Evolutionary conservation across 2,888 invertebrate species (phyloP), one percentile per base, ranked within the genome.

Genomic region (Phengaris alcon): DNA sequence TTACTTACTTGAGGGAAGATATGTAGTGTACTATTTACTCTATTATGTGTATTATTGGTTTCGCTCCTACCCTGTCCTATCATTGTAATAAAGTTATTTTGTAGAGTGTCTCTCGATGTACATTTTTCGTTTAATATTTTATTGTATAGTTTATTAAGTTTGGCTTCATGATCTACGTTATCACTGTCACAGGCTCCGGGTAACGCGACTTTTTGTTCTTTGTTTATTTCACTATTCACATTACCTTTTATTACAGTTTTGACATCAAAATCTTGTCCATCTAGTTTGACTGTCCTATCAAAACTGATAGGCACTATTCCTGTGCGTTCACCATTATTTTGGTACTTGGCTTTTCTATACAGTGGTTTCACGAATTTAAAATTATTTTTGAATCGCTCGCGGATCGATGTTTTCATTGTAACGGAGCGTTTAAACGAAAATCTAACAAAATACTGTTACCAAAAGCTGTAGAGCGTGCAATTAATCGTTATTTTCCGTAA

Each of bases 361-460:
- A 93, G 84, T 7, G 93, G 93, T 85, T 85, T 87, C 0, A 93
- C 93, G 59, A 89, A 86, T 77, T 82, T 81, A 12, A 84, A 79
- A 69, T 88, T 87, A 13, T 82, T 85, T 79, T 84, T 86, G 55
- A 91, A 91, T 81, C 87, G 90, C 72, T 86, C 83, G 73, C 83
- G 83, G 22, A 78, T 76, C 54, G 77, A 77, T 75, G 78, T 80
- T 76, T 78, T 78, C 80, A 82, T 81, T 79, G 77, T 79, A 80
- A 75, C 77, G 76, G 78, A 78, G 80, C 77, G 81, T 79, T 81
- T 80, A 64, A 76, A 77, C 76, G 79, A 79, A 81, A 79, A 78
- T 79, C 81, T 79, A 78, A 78, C 76, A 77, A 77, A 78, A 77
- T 75, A 85, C 84, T 84, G 84, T 81, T 81, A 79, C 81, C 80